These are phyloP conservation scores for Dermolepida albohirtum DNA, from an alignment of 2,888 invertebrate genomes.

Conservation along the genomic window DNA sequence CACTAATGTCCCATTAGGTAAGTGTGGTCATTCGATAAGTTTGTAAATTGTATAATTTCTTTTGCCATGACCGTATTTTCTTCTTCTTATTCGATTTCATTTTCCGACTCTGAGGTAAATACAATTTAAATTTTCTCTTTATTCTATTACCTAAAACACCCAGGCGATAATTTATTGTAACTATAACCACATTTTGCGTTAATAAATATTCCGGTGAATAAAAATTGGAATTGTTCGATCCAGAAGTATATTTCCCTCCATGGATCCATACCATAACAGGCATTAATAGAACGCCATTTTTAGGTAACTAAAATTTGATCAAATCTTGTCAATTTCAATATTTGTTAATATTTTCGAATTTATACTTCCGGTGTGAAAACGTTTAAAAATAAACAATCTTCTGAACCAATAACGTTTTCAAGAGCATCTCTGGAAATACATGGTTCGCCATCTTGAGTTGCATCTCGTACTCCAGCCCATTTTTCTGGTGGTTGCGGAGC, in stretches of 20 bases:
- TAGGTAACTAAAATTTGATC: slow-evolving; percentile 6
- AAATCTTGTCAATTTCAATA: not conserved
- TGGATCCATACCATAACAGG: slow-evolving; percentile 35
- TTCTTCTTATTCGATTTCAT: no score
- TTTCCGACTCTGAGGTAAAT: no score
- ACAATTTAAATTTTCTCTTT: no score
- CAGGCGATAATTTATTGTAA: slow-evolving; percentile 32
- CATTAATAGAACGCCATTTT: slow-evolving; percentile 4
- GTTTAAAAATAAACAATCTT: slow-evolving; percentile 57
- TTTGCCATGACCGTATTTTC: no score
- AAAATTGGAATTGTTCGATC: slow-evolving; percentile 20
- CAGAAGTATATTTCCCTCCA: slow-evolving; percentile 26
- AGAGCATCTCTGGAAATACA: slow-evolving; percentile 51
- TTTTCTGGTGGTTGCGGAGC: slow-evolving; percentile 63
- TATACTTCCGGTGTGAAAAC: slow-evolving; percentile 54
- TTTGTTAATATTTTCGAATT: not conserved
- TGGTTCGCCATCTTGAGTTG: slow-evolving; percentile 56
- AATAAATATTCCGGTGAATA: slow-evolving; percentile 31
- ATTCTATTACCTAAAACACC: slow-evolving; percentile 22
- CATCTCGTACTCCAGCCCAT: slow-evolving; percentile 65
- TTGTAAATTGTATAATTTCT: no score
- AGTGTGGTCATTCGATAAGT: no score
- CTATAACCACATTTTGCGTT: slow-evolving; percentile 26
- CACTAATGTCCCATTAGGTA: no score
- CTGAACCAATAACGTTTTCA: slow-evolving; percentile 49